Evolutionary conservation across 2,888 invertebrate species (phyloP).

Genomic region (Harpalus rubripes): DNA sequence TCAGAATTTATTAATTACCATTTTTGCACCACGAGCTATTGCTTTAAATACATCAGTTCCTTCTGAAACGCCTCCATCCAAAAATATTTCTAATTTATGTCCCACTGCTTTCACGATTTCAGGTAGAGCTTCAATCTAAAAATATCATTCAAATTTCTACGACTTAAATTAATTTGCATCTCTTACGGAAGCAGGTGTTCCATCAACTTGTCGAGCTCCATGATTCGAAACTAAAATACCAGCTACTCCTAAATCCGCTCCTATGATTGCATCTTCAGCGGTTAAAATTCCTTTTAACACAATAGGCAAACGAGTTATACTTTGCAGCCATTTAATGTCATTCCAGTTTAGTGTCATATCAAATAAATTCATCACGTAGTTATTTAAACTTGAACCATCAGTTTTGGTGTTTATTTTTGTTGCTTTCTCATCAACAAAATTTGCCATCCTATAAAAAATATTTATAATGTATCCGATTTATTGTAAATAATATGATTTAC

Average conservation of each 20-base stretch:
- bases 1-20: conserved; percentile 79
- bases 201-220: conserved; percentile 93
- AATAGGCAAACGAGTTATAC: conserved; percentile 88
- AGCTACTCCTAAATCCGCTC: conserved; percentile 85
- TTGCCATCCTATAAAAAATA: conserved; percentile 83
- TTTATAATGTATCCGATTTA: not conserved
- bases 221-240: conserved; percentile 96
- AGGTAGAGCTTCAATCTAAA: conserved; percentile 89
- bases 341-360: conserved; percentile 91
- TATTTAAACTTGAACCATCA: conserved; percentile 87
- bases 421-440: conserved; percentile 83
- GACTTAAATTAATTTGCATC: conserved; percentile 16
- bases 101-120: conserved; percentile 88
- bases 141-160: conserved; percentile 66
- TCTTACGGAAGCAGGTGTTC: conserved; percentile 88
- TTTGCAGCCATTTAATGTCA: conserved; percentile 92
- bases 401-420: conserved; percentile 77
- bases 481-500: conserved; percentile 75
- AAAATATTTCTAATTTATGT: conserved; percentile 86
- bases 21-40: conserved; percentile 92
- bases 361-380: conserved; percentile 88
- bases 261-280: conserved; percentile 90
- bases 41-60: conserved; percentile 96
- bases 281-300: conserved; percentile 93
- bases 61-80: conserved; percentile 92